phyloP scores from a whole-genome alignment of 2,888 invertebrate species.

The Ophion obscuratus region DNA sequence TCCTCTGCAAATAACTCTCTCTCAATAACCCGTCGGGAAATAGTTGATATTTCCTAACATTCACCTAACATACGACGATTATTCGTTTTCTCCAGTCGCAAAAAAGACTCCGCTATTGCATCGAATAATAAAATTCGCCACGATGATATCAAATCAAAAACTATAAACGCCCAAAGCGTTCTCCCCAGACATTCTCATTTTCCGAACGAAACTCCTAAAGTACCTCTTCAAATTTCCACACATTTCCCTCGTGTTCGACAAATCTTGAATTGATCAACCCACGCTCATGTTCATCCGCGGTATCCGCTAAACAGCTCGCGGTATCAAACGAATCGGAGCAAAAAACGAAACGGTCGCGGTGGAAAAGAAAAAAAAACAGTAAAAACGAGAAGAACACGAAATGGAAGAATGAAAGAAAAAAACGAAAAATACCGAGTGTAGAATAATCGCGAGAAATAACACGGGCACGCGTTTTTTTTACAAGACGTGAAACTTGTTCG shows the following conservation, averaged over 20 bases:
- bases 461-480: slow-evolving; percentile 63
- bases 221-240: background rate
- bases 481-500: slow-evolving; percentile 66
- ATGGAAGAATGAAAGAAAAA: slow-evolving; percentile 20
- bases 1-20: too few relatives aligned
- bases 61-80: too few relatives aligned
- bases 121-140: too few relatives aligned
- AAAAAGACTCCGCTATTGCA: too few relatives aligned
- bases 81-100: too few relatives aligned
- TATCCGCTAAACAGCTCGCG: background rate
- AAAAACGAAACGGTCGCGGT: background rate
- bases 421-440: slow-evolving; percentile 23
- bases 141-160: too few relatives aligned
- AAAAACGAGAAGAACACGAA: background rate
- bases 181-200: background rate
- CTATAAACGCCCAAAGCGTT: too few relatives aligned
- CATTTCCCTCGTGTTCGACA: background rate
- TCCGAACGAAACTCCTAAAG: background rate
- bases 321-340: slow-evolving; percentile 3
- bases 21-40: too few relatives aligned
- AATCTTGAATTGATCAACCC: slow-evolving; percentile 2
- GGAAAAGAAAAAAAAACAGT: background rate
- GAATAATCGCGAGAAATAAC: slow-evolving; percentile 63
- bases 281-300: background rate
- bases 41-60: too few relatives aligned